Base-by-base conservation (phyloP, 2,888 invertebrate species). In the Lepidocyrtoides sp. region DNA sequence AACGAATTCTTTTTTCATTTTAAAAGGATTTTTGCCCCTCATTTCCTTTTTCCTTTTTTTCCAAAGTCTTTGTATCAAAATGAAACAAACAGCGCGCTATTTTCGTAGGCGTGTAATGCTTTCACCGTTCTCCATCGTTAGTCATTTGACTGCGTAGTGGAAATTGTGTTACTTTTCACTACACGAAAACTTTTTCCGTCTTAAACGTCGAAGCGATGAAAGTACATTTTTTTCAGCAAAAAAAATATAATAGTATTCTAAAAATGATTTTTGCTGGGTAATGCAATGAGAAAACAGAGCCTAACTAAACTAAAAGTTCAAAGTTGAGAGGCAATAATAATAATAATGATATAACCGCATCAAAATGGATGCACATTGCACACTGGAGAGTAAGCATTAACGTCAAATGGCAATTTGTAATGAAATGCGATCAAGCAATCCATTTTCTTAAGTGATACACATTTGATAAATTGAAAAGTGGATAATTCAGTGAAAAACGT, bases 1-100 rank as follows among this genome's bases (percentile, higher is more conserved):
- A 60, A 26, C 81, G 41, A 81, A n/a, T n/a, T n/a, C n/a, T n/a
- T 81, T 81, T 81, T 81, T 81, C 81, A 81, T 60, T 81, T 81
- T 60, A 32, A 60, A 36, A 60, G n/a, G 41, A n/a, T 10, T 54
- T 81, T 81, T 23, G 81, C 36, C 41, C 20, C 72, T 81, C 81
- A 81, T 81, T 81, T 81, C 81, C 81, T 81, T 17, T 36, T 41
- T 26, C 82, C 82, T 26, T 29, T 41, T 82, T 82, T 8, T n/a
- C 20, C n/a, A 36, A 57, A 81, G 36, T 26, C 36, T 36, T 20
- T 12, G 14, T n/a, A n/a, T n/a, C 17, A 36, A 60, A 20, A 2
- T 12, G 23, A 41, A 23, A 36, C 32, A 63, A 44, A 44, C 26
- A n/a, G n/a, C n/a, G 23, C 10, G 66, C 14, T 12, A 0, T n/a